phyloP scores from a whole-genome alignment of 2,888 invertebrate genomes.

The Diachrysia chrysitis region DNA sequence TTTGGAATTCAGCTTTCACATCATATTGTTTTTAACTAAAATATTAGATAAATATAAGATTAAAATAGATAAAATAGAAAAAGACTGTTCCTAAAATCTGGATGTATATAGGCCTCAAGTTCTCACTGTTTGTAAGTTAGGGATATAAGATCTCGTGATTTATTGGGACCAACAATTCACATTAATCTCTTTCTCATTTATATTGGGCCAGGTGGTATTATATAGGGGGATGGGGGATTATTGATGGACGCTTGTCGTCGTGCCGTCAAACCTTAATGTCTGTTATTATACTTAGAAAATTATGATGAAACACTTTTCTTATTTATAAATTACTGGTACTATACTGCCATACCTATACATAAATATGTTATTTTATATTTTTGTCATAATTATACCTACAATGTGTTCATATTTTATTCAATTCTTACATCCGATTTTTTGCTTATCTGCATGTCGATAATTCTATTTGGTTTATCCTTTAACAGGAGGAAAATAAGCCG shows the following conservation, averaged over 20 bases:
- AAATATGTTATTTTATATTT: background rate
- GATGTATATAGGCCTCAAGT: constrained; percentile 36
- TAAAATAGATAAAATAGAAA: too few relatives aligned
- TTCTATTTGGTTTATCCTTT: too few relatives aligned
- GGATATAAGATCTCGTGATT: constrained; percentile 59
- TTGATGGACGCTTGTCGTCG: constrained; percentile 60
- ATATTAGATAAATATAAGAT: too few relatives aligned
- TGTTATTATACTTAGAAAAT: constrained; percentile 49
- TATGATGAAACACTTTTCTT: constrained; percentile 44
- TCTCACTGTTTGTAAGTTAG: constrained; percentile 51
- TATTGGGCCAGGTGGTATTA: constrained; percentile 58
- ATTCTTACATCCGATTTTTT: too few relatives aligned
- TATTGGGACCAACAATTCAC: constrained; percentile 62
- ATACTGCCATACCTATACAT: background rate
- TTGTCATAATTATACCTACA: background rate
- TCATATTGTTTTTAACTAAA: too few relatives aligned
- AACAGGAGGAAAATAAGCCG: too few relatives aligned
- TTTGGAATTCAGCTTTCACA: too few relatives aligned
- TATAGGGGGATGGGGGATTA: constrained; percentile 41
- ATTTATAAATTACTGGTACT: background rate
- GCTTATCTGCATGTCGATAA: too few relatives aligned
- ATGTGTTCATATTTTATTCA: too few relatives aligned
- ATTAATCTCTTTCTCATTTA: constrained; percentile 68
- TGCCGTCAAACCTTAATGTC: constrained; percentile 52
- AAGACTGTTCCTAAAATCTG: constrained; percentile 20